These are phyloP conservation scores for Pangasianodon hypophthalmus DNA, from an alignment of 2,113 vertebrate species.

Conservation along the genomic window DNA sequence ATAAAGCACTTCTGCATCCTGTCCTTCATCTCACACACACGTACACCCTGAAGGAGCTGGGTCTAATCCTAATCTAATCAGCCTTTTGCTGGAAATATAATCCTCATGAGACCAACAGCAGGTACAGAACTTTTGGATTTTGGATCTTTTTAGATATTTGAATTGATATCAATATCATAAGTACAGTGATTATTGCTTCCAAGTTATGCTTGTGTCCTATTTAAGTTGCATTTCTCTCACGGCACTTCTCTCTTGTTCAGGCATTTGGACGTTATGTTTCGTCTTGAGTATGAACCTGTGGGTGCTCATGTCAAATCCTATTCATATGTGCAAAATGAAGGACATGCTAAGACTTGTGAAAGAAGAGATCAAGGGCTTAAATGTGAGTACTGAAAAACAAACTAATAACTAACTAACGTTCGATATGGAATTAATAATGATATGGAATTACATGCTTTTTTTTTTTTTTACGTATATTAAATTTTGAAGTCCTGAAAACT, in stretches of 20 bases:
- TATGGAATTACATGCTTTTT: too few species aligned
- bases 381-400: constrained; percentile 60
- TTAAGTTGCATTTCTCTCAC: neutral
- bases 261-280: neutral
- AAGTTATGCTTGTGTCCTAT: too few species aligned
- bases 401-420: neutral
- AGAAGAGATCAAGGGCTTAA: rapidly evolving
- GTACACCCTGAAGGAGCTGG: neutral
- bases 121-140: constrained; percentile 1
- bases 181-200: neutral
- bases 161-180: neutral
- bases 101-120: constrained; percentile 27
- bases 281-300: neutral
- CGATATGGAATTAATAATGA: too few species aligned
- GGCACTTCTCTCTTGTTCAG: neutral
- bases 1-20: constrained; percentile 21
- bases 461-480: too few species aligned
- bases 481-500: neutral
- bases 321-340: neutral
- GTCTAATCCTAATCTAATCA: neutral
- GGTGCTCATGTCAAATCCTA: rapidly evolving
- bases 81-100: neutral
- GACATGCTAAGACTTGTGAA: rapidly evolving
- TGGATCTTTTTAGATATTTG: neutral
- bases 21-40: neutral